These are phyloP conservation scores for Steatornis caripensis DNA, from an alignment of 2,113 vertebrate genomes.

Conservation along the genomic window DNA sequence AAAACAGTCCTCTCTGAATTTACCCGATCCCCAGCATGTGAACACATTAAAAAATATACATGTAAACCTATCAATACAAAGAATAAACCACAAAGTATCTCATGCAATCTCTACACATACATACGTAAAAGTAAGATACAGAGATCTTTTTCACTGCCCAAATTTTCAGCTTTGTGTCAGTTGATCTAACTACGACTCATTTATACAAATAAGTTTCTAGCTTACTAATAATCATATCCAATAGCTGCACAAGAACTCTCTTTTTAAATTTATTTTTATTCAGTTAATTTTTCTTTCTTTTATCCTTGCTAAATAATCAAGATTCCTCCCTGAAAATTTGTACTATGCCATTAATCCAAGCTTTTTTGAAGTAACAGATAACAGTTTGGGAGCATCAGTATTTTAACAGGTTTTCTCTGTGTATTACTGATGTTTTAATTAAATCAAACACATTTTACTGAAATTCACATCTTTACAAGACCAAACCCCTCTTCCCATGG, in stretches of 20 bases:
- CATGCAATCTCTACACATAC: too few species aligned
- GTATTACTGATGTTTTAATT: background rate
- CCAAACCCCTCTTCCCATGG: background rate
- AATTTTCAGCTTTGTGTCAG: background rate
- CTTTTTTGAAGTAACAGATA: background rate
- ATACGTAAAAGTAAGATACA: background rate
- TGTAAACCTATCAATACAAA: background rate
- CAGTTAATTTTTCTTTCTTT: background rate
- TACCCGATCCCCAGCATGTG: background rate
- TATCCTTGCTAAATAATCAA: background rate
- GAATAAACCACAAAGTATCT: background rate
- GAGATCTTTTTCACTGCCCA: slow-evolving; percentile 26
- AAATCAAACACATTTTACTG: background rate
- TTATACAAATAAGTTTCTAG: background rate
- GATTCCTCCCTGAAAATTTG: background rate
- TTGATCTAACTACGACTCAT: background rate
- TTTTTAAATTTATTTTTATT: too few species aligned
- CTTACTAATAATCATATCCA: background rate
- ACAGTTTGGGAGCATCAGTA: background rate
- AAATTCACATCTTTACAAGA: background rate
- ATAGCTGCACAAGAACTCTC: background rate
- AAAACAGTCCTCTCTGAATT: background rate
- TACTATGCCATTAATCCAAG: background rate
- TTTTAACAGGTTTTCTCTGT: background rate
- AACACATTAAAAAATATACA: background rate